Conservation (phyloP, 2,797 vertebrate genomes). For the Sylvilagus floridanus region DNA sequence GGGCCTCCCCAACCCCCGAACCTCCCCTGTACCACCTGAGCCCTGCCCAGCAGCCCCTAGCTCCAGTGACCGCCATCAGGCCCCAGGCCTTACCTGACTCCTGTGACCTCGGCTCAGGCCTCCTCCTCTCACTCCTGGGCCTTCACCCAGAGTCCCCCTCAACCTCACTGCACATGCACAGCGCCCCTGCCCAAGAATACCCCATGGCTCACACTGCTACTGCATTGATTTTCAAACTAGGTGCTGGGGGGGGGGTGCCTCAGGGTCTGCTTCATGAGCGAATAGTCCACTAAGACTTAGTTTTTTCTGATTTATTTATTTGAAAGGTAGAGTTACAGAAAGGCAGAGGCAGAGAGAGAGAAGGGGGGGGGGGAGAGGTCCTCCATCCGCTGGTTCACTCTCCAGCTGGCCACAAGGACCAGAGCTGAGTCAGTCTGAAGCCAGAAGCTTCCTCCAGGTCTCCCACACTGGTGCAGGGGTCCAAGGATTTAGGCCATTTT, state of each 20-base stretch:
- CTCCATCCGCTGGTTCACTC: too few relatives aligned
- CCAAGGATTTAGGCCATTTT: too few relatives aligned
- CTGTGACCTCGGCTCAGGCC: neutral
- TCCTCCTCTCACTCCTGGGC: neutral
- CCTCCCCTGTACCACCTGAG: neutral
- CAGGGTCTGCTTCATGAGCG: neutral
- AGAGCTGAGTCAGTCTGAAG: too few relatives aligned
- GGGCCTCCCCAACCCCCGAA: neutral
- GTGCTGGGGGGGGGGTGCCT: neutral
- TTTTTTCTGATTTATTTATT: too few relatives aligned
- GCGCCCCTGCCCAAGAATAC: neutral
- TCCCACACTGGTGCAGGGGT: too few relatives aligned
- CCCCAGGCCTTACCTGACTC: neutral
- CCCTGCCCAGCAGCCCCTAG: neutral
- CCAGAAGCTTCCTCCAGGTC: too few relatives aligned
- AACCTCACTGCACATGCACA: neutral
- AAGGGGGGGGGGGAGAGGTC: too few relatives aligned
- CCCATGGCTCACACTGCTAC: neutral
- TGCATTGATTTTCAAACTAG: slow-evolving; percentile 1
- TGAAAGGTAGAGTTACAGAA: too few relatives aligned
- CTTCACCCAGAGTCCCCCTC: neutral
- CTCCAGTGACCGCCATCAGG: neutral
- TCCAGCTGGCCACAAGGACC: too few relatives aligned
- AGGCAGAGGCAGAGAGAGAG: too few relatives aligned
- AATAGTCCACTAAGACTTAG: neutral